Evolutionary conservation across 2,113 vertebrate species (phyloP).

Genomic region (Psephotus haematonotus): DNA sequence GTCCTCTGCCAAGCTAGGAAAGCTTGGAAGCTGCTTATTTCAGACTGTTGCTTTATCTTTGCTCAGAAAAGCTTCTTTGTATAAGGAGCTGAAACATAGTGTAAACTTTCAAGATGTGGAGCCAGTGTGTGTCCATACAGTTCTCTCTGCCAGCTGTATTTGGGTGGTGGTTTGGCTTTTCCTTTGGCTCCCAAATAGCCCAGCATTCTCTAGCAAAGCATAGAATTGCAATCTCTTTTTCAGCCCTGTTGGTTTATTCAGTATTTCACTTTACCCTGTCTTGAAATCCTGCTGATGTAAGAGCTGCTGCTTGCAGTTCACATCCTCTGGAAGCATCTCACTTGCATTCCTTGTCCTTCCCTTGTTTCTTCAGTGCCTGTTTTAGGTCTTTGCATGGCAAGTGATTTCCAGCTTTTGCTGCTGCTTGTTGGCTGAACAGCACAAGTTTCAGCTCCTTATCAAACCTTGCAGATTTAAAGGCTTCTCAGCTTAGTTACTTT

Average conservation of each 20-base stretch:
- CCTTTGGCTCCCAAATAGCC: not conserved
- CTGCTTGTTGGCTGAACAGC: not conserved
- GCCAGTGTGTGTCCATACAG: not conserved
- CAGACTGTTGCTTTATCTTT: not conserved
- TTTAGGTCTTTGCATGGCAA: not conserved
- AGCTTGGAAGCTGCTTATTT: not conserved
- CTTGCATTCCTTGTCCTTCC: not conserved
- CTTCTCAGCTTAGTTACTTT: not conserved
- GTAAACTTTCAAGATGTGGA: not conserved
- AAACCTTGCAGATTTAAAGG: not conserved
- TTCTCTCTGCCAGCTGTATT: not conserved
- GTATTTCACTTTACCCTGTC: not conserved
- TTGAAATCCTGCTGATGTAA: not conserved
- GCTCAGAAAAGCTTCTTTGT: conserved; percentile 22
- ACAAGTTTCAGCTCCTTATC: not conserved
- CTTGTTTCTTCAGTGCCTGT: not conserved
- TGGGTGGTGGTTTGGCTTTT: not conserved
- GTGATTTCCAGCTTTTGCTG: not conserved
- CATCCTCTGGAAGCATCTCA: not conserved
- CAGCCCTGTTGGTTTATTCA: not conserved
- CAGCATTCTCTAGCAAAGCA: not conserved
- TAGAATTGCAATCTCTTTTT: not conserved
- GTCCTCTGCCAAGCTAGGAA: not conserved
- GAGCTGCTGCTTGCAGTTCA: not conserved
- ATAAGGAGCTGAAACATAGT: not conserved